Evolutionary conservation across 92 coral and sea anemone genomes (phyloP).

Genomic region (Parazoanthus darwini): DNA sequence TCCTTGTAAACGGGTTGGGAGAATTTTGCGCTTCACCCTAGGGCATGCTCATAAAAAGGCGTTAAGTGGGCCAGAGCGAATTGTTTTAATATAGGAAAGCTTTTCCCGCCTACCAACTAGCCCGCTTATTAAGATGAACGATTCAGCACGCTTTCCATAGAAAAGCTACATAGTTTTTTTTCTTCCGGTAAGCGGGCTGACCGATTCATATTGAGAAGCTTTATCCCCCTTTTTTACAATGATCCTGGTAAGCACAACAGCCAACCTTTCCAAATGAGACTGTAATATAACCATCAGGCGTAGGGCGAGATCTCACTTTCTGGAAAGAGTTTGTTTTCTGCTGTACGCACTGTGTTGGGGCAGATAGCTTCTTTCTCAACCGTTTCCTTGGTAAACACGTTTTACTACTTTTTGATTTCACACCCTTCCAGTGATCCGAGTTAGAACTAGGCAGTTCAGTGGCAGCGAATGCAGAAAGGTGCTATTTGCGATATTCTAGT

Average conservation of each 20-base stretch:
- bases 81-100: background rate
- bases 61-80: background rate
- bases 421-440: no score
- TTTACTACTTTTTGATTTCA: no score
- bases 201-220: background rate
- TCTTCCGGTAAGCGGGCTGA: background rate
- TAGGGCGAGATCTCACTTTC: background rate
- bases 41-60: background rate
- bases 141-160: background rate
- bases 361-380: no score
- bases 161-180: no score
- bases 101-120: background rate
- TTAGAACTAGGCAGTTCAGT: no score
- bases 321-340: background rate
- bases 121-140: background rate
- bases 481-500: no score
- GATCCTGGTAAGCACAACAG: background rate
- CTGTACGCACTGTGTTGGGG: background rate
- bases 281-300: no score
- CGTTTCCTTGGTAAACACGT: no score
- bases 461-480: no score
- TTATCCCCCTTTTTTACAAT: background rate
- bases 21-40: background rate
- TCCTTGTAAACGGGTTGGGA: background rate
- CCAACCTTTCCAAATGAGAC: background rate